phyloP scores from a whole-genome alignment of 2,113 vertebrate species.

The Anolis sagrei region DNA sequence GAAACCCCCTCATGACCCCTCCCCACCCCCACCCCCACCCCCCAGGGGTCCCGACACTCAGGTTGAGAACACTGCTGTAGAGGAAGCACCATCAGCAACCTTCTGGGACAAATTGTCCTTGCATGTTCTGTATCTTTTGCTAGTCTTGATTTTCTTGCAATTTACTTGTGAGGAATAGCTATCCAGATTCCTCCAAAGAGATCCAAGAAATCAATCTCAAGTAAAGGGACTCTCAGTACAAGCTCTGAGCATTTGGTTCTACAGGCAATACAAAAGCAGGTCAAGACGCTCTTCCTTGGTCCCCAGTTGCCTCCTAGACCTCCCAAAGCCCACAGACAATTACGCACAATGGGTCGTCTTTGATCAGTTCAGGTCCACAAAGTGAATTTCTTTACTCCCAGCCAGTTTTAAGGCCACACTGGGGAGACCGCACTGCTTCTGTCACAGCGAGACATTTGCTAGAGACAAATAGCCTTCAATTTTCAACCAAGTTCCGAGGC shows the following conservation, averaged over 20 bases:
- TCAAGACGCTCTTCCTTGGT: constrained; percentile 13
- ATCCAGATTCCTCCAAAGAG: background rate
- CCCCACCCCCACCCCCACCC: too few species aligned
- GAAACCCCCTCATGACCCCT: too few species aligned
- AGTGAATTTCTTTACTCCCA: constrained; percentile 54
- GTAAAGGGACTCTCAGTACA: background rate
- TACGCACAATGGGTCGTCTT: constrained; percentile 28
- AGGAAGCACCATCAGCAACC: too few species aligned
- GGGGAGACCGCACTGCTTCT: constrained; percentile 42
- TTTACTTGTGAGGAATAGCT: too few species aligned
- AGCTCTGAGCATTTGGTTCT: constrained; percentile 1
- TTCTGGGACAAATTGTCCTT: too few species aligned
- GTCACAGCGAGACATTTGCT: constrained; percentile 48
- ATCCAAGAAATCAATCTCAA: background rate
- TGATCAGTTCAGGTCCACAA: constrained; percentile 33
- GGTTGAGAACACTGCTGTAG: too few species aligned
- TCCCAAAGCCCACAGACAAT: constrained; percentile 32
- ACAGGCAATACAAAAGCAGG: constrained; percentile 20
- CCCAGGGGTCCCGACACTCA: too few species aligned
- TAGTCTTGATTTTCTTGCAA: too few species aligned
- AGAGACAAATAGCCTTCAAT: constrained; percentile 61
- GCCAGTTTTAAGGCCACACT: constrained; percentile 36
- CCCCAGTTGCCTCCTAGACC: background rate
- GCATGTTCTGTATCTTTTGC: too few species aligned
- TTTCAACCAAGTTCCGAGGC: constrained; percentile 53